These are phyloP conservation scores for Megalurothrips usitatus DNA, from an alignment of 2,888 invertebrate genomes.

Conservation along the genomic window DNA sequence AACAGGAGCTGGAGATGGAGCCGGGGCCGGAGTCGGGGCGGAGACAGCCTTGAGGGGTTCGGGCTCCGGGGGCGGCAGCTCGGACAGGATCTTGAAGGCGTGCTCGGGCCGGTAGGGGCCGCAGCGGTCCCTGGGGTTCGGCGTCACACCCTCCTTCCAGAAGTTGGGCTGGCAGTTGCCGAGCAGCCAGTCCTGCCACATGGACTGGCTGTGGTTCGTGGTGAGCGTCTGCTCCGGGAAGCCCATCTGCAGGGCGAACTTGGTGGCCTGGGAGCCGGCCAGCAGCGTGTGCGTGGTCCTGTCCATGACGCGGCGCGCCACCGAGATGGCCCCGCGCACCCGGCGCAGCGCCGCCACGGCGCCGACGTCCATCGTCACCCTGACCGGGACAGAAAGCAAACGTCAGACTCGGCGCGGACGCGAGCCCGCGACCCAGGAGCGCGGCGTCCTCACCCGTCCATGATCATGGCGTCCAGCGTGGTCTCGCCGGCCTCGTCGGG, in stretches of 20 bases:
- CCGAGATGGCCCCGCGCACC: constrained; percentile 83
- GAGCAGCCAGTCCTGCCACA: constrained; percentile 73
- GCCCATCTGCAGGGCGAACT: constrained; percentile 88
- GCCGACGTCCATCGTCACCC: constrained; percentile 75
- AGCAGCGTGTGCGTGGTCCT: constrained; percentile 85
- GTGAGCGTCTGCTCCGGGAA: constrained; percentile 70
- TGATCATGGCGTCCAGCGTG: constrained; percentile 92
- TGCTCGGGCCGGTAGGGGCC: constrained; percentile 69
- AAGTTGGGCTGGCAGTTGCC: constrained; percentile 93
- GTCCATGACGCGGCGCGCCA: constrained; percentile 85
- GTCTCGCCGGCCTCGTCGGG: constrained; percentile 97
- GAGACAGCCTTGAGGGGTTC: background rate
- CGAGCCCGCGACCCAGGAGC: too few species aligned
- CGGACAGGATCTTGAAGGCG: background rate
- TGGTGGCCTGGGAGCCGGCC: constrained; percentile 81
- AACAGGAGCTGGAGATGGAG: too few species aligned
- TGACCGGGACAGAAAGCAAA: constrained; percentile 41
- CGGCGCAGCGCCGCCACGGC: constrained; percentile 78
- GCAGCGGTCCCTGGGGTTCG: constrained; percentile 70
- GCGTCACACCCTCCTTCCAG: constrained; percentile 83
- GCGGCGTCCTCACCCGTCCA: constrained; percentile 80
- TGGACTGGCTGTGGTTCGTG: constrained; percentile 62
- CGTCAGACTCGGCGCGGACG: background rate
- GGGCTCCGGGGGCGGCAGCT: background rate
- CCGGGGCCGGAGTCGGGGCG: too few species aligned